A percentile compares a stretch with the other conserved stretches of the same genome.
phyloP scores from a whole-genome alignment of 2,888 invertebrate species.

The Lamellibrachia satsuma region DNA sequence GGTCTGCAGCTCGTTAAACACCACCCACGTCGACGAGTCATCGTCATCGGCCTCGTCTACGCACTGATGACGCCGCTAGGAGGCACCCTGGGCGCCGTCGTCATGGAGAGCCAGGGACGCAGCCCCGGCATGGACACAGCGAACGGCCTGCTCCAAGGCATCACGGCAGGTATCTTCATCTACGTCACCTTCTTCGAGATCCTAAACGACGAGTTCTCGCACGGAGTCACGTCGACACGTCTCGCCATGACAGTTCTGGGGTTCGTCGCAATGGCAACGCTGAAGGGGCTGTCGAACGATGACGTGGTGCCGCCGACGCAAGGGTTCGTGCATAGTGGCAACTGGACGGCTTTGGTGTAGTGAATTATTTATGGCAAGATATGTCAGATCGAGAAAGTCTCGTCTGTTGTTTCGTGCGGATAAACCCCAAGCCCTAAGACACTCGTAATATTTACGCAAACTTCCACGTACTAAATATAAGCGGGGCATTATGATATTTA shows the following conservation, averaged over 20 bases:
- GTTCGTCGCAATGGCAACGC: not conserved
- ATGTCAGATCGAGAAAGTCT: not conserved
- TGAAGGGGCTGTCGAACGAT: not conserved
- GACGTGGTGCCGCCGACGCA: not conserved
- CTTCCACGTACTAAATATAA: no score
- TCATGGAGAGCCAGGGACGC: constrained; percentile 27
- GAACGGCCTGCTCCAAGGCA: constrained; percentile 31
- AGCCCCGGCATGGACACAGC: constrained; percentile 24
- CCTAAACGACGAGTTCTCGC: not conserved
- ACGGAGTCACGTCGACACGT: not conserved
- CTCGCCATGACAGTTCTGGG: not conserved
- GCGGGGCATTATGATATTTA: no score
- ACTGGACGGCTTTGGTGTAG: not conserved
- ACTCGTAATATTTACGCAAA: not conserved
- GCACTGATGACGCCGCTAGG: constrained; percentile 34
- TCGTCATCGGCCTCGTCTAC: constrained; percentile 31
- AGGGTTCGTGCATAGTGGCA: not conserved
- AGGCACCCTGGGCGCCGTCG: constrained; percentile 30
- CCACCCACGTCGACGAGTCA: constrained; percentile 14
- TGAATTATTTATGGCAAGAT: not conserved
- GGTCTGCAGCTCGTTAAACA: constrained; percentile 35
- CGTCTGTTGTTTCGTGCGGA: not conserved
- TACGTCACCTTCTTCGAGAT: constrained; percentile 1
- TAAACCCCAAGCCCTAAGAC: not conserved
- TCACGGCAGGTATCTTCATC: not conserved